These are phyloP conservation scores for Solea solea DNA, from an alignment of 2,113 vertebrate genomes.

Conservation along the genomic window DNA sequence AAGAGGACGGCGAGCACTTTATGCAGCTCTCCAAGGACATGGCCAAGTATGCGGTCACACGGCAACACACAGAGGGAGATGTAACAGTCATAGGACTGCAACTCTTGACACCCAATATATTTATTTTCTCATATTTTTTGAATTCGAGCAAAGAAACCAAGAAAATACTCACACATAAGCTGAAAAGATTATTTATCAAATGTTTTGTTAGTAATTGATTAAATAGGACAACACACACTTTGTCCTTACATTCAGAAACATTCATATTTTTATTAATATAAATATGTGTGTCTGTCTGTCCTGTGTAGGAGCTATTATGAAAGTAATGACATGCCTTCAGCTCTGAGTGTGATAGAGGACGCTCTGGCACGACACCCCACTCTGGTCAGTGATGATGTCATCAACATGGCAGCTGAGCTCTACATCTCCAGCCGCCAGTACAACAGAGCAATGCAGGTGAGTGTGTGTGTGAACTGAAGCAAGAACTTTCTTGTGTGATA, in stretches of 20 bases:
- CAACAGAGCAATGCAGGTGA: conserved; percentile 89
- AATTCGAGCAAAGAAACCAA: too few relatives aligned
- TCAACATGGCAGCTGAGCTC: conserved; percentile 94
- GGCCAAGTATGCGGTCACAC: conserved; percentile 87
- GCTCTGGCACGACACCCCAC: conserved; percentile 88
- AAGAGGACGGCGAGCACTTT: conserved; percentile 92
- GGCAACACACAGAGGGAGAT: too few relatives aligned
- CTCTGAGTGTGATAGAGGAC: conserved; percentile 92
- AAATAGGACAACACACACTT: too few relatives aligned
- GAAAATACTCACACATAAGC: too few relatives aligned
- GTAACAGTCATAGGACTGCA: too few relatives aligned
- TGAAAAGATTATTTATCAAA: too few relatives aligned
- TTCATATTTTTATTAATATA: too few relatives aligned
- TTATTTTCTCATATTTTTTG: too few relatives aligned
- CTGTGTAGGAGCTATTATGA: conserved; percentile 92
- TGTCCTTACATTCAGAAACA: too few relatives aligned
- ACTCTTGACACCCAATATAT: too few relatives aligned
- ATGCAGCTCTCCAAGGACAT: conserved; percentile 98
- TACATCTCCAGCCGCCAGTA: conserved; percentile 92
- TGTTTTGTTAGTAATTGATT: too few relatives aligned
- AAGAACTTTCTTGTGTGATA: not conserved
- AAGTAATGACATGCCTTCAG: conserved; percentile 89
- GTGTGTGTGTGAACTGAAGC: not conserved
- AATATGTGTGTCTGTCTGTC: conserved; percentile 2
- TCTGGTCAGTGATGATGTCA: conserved; percentile 90